Conservation (phyloP, 2,113 vertebrate genomes). For the Cryptomyrus ogoouensis region DNA sequence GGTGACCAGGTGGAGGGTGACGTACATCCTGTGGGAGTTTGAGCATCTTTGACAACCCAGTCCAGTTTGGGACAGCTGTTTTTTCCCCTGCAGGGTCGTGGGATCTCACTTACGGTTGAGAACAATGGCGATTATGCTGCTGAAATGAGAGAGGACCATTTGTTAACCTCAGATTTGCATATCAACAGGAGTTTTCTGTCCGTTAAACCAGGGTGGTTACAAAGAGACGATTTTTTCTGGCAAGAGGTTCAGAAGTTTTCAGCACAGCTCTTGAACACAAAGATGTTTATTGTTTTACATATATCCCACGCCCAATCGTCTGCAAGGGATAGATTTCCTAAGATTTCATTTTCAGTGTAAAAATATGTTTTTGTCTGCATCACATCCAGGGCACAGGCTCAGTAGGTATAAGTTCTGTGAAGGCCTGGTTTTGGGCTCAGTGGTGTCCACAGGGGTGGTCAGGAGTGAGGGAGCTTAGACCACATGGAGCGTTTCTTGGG, state of each 20-base stretch:
- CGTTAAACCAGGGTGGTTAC: not conserved
- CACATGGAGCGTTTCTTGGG: not conserved
- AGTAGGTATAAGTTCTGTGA: not conserved
- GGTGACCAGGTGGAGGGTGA: not conserved
- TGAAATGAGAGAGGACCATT: not conserved
- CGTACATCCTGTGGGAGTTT: not conserved
- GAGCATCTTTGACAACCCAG: not conserved
- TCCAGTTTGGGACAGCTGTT: not conserved
- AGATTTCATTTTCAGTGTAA: not conserved
- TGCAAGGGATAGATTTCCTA: not conserved
- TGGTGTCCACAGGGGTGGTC: not conserved
- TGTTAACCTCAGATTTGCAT: not conserved
- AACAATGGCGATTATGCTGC: not conserved
- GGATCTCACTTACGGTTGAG: not conserved
- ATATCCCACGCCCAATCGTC: not conserved
- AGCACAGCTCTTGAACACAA: not conserved
- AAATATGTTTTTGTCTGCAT: not conserved
- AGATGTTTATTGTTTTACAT: constrained; percentile 8
- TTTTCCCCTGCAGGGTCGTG: not conserved
- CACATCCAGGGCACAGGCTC: not conserved
- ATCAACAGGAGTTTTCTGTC: constrained; percentile 1
- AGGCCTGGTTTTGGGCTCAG: not conserved
- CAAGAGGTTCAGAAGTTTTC: not conserved
- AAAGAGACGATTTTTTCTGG: not conserved
- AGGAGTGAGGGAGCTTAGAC: not conserved